Evolutionary conservation across 2,113 vertebrate species (phyloP).

Genomic region (Reinhardtius hippoglossoides): DNA sequence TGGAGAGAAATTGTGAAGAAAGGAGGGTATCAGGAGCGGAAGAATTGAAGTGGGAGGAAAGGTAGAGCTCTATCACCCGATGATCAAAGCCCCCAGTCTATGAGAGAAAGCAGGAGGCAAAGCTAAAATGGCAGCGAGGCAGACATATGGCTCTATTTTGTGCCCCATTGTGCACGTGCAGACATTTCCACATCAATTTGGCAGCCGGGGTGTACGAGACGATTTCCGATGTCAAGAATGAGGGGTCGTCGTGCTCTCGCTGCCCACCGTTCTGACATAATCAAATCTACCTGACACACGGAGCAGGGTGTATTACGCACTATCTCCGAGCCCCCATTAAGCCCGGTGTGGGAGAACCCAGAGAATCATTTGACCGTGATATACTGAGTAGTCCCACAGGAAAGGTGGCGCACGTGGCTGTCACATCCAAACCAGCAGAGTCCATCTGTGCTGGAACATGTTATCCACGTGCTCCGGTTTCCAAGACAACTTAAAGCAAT

Average conservation of each 20-base stretch:
- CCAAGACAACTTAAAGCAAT: slow-evolving; percentile 14
- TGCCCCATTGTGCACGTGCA: background rate
- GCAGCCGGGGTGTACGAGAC: background rate
- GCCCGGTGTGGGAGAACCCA: background rate
- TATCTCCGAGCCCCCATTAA: slow-evolving; percentile 5
- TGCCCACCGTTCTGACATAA: slow-evolving; percentile 5
- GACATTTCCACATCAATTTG: slow-evolving; percentile 26
- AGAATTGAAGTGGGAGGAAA: slow-evolving; percentile 31
- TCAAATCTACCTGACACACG: background rate
- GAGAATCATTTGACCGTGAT: background rate
- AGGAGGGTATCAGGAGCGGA: slow-evolving; percentile 15
- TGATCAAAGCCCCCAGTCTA: slow-evolving; percentile 33
- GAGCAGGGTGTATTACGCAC: background rate
- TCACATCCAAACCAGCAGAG: slow-evolving; percentile 2
- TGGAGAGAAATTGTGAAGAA: slow-evolving; percentile 36
- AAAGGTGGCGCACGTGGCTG: background rate
- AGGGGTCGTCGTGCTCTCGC: slow-evolving; percentile 7
- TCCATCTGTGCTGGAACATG: background rate
- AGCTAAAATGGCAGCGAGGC: slow-evolving; percentile 22
- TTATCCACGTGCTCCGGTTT: slow-evolving; percentile 12
- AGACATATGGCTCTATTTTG: slow-evolving; percentile 17
- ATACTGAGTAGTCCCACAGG: background rate
- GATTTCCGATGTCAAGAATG: slow-evolving; percentile 17
- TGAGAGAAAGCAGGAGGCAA: slow-evolving; percentile 12
- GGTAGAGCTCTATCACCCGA: slow-evolving; percentile 41